Conservation (phyloP, 2,888 invertebrate genomes). For the Perizoma flavofasciatum region DNA sequence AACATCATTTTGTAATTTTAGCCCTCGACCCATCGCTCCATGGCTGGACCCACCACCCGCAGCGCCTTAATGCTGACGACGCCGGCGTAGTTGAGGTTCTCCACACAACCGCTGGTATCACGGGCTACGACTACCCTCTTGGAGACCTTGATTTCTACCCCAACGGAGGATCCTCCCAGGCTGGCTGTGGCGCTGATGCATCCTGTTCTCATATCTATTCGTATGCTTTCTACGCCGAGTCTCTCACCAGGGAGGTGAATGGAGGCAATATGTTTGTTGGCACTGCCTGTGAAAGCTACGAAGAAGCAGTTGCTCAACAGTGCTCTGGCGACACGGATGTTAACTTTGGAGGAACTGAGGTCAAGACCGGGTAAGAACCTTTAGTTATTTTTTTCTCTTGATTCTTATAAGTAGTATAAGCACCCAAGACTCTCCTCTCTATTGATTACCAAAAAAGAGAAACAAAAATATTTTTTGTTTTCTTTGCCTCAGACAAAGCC, state of each 20-base stretch:
- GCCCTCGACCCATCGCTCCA: conserved; percentile 72
- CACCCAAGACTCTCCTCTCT: too few species aligned
- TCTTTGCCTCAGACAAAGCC: too few species aligned
- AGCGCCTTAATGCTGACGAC: conserved; percentile 54
- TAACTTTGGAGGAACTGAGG: conserved; percentile 60
- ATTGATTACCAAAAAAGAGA: too few species aligned
- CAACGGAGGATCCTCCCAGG: conserved; percentile 67
- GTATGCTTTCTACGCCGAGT: conserved; percentile 69
- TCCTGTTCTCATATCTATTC: conserved; percentile 61
- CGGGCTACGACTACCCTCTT: conserved; percentile 68
- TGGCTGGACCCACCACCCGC: conserved; percentile 72
- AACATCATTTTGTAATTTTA: conserved; percentile 35
- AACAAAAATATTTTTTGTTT: too few species aligned
- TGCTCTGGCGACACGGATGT: conserved; percentile 58
- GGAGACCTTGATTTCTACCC: conserved; percentile 74
- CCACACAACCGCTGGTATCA: conserved; percentile 61
- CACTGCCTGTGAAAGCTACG: conserved; percentile 59
- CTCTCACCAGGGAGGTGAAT: conserved; percentile 47
- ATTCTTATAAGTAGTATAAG: too few species aligned
- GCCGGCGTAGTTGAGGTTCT: conserved; percentile 71
- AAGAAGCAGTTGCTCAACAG: conserved; percentile 48
- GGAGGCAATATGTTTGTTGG: conserved; percentile 60
- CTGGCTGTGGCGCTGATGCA: conserved; percentile 54
- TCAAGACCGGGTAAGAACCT: conserved; percentile 54
- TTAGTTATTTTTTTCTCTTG: too few species aligned